phyloP scores from a whole-genome alignment of 2,888 invertebrate genomes.

The Synanthedon tipuliformis region DNA sequence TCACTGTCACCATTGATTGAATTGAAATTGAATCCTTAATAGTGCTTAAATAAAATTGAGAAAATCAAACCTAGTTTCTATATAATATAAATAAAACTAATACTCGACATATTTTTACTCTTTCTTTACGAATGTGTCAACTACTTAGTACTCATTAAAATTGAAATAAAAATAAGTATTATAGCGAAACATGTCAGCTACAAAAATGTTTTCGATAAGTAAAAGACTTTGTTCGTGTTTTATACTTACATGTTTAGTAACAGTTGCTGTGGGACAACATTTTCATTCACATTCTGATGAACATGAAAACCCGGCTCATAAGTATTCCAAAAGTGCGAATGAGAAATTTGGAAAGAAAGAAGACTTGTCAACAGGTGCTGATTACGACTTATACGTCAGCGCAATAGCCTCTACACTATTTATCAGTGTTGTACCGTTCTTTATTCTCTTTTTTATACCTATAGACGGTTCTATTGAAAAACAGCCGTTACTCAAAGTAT shows the following conservation, averaged over 20 bases:
- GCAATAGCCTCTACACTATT: conserved; percentile 91
- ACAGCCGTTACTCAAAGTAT: conserved; percentile 87
- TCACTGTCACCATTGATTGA: too few relatives aligned
- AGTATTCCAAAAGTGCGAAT: conserved; percentile 81
- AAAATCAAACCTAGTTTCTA: too few relatives aligned
- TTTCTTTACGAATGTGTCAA: too few relatives aligned
- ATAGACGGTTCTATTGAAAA: conserved; percentile 87
- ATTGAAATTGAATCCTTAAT: too few relatives aligned
- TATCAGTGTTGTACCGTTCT: conserved; percentile 94
- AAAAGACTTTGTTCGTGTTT: conserved; percentile 19
- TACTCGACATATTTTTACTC: too few relatives aligned
- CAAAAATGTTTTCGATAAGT: conserved; percentile 18
- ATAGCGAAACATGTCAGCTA: background rate
- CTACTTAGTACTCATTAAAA: too few relatives aligned
- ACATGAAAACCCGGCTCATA: conserved; percentile 79
- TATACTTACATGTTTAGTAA: conserved; percentile 19
- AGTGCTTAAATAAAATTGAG: too few relatives aligned
- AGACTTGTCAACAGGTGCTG: conserved; percentile 27
- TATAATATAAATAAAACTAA: too few relatives aligned
- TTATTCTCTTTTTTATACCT: conserved; percentile 93
- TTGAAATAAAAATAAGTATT: too few relatives aligned
- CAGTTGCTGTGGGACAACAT: conserved; percentile 44
- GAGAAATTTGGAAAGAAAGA: conserved; percentile 60
- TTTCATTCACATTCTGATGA: conserved; percentile 68
- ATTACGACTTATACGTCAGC: conserved; percentile 76